These are phyloP conservation scores for Hesperophylax magnus DNA, from an alignment of 1,140 invertebrate genomes.

Conservation along the genomic window DNA sequence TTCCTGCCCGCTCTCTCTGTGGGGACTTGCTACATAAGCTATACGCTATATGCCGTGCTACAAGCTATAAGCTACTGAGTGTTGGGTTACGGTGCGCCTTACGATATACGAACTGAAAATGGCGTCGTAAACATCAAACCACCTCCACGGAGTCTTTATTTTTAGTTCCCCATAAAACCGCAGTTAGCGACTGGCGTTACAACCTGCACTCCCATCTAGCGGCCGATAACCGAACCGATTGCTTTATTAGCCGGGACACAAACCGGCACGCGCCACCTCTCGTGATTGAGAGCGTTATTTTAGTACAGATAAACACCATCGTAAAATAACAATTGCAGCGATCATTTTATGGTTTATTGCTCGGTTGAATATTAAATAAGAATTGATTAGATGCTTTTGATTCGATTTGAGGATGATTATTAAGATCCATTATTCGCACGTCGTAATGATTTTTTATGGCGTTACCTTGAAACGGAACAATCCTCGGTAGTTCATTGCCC, in stretches of 20 bases:
- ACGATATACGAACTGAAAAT: constrained; percentile 67
- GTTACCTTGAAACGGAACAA: constrained; percentile 50
- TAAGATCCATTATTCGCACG: constrained; percentile 19
- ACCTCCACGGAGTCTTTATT: constrained; percentile 57
- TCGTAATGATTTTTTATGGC: constrained; percentile 35
- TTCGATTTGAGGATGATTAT: constrained; percentile 26
- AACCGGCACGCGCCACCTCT: constrained; percentile 39
- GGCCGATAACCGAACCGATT: constrained; percentile 56
- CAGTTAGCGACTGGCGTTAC: constrained; percentile 49
- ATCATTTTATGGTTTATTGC: constrained; percentile 20
- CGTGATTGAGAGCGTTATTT: constrained; percentile 39
- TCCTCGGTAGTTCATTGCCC: constrained; percentile 53
- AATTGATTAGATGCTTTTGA: background rate
- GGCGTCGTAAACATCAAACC: constrained; percentile 65
- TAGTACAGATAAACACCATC: constrained; percentile 33
- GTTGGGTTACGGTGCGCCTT: constrained; percentile 47
- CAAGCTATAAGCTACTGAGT: constrained; percentile 33
- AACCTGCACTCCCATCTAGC: constrained; percentile 62
- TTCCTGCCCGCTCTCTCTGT: constrained; percentile 3
- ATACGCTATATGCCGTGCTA: no score
- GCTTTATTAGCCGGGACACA: constrained; percentile 50
- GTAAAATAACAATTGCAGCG: constrained; percentile 18
- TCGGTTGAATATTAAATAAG: constrained; percentile 6
- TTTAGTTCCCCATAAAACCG: constrained; percentile 60
- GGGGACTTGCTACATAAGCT: background rate